These are phyloP conservation scores for Gymnocypris eckloni DNA, from an alignment of 2,797 vertebrate species.

Conservation along the genomic window DNA sequence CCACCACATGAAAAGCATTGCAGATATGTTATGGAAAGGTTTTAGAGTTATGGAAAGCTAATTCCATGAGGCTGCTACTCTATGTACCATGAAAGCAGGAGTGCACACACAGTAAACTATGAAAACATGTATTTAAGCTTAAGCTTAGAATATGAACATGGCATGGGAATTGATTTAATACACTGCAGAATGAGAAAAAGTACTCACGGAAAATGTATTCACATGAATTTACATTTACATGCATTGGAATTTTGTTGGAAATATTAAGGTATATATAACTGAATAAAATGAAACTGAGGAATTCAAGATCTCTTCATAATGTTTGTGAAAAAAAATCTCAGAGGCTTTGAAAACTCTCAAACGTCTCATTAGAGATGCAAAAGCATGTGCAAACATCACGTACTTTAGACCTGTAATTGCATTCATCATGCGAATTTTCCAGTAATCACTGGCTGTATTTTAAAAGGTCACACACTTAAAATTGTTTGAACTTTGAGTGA, in stretches of 20 bases:
- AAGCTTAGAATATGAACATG: neutral
- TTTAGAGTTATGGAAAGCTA: neutral
- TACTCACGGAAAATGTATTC: neutral
- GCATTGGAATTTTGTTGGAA: neutral
- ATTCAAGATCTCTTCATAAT: neutral
- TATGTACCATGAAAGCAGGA: neutral
- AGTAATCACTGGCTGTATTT: neutral
- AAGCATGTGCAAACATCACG: neutral
- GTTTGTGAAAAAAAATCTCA: neutral
- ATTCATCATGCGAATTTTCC: neutral
- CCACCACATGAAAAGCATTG: neutral
- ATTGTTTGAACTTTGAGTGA: neutral
- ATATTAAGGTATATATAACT: neutral
- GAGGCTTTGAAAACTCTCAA: neutral
- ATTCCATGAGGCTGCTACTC: neutral
- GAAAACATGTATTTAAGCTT: neutral
- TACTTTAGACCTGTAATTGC: neutral
- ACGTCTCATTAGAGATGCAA: neutral
- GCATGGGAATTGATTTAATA: constrained; percentile 1
- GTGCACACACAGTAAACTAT: neutral
- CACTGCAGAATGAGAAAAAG: neutral
- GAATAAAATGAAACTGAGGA: constrained; percentile 8
- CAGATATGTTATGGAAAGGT: neutral
- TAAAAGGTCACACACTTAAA: neutral
- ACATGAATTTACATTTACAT: neutral